Percentiles rank a stretch among this genome's conserved stretches.
phyloP scores from a whole-genome alignment of 2,113 vertebrate species.

The Ameiurus melas region DNA sequence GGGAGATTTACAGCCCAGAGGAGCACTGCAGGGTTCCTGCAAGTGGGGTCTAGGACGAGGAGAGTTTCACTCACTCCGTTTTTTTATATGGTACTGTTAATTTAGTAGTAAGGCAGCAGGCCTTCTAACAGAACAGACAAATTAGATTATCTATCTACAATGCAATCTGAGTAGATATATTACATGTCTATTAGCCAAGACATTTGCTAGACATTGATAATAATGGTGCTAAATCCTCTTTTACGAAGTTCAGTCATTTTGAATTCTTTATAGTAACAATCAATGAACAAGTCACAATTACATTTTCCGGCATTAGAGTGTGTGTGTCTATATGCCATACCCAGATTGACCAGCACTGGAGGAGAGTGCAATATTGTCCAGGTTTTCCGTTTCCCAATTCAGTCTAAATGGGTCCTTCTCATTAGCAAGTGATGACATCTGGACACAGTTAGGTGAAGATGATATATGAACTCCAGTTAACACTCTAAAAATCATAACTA shows the following conservation, averaged over 20 bases:
- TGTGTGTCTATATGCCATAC: conserved; percentile 69
- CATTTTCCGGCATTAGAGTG: neutral
- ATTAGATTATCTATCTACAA: neutral
- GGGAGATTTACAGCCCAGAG: neutral
- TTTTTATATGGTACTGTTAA: neutral
- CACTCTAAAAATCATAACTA: neutral
- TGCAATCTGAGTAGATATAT: neutral
- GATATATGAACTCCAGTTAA: neutral
- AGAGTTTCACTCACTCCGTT: neutral
- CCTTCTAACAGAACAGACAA: neutral
- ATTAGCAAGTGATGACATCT: conserved; percentile 79
- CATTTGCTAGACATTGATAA: neutral
- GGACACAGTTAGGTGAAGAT: conserved; percentile 16
- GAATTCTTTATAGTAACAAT: neutral
- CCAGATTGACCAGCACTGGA: conserved; percentile 94
- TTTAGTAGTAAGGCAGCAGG: neutral
- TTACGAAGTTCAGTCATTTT: conserved; percentile 13
- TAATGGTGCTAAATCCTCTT: neutral
- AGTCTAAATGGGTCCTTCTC: conserved; percentile 86
- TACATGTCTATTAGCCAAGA: neutral
- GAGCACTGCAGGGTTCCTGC: neutral
- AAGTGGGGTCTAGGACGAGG: neutral
- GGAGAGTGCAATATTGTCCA: conserved; percentile 95
- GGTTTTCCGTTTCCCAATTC: conserved; percentile 89
- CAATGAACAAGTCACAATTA: neutral